Evolutionary conservation across 1,140 invertebrate genomes (phyloP).

Genomic region (Musca domestica): DNA sequence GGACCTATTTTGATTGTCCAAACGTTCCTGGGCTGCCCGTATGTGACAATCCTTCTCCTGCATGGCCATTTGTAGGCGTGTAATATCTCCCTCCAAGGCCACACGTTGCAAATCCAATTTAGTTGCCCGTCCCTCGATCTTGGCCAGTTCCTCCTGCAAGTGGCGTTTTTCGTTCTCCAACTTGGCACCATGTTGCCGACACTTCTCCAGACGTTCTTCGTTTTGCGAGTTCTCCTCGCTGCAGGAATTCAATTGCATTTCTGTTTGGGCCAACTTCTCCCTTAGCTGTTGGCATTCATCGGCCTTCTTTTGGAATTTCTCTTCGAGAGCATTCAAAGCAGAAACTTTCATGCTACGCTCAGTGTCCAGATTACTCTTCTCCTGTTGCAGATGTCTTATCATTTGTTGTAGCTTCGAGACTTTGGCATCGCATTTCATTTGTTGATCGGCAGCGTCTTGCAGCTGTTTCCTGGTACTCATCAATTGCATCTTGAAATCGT

Average conservation of each 20-base stretch:
- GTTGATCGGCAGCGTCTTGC: slow-evolving; percentile 67
- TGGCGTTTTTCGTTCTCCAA: slow-evolving; percentile 77
- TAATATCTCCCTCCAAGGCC: slow-evolving; percentile 82
- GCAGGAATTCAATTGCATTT: slow-evolving; percentile 67
- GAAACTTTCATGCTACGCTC: slow-evolving; percentile 71
- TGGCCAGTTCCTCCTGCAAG: slow-evolving; percentile 72
- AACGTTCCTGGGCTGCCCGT: slow-evolving; percentile 79
- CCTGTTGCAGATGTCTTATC: slow-evolving; percentile 69
- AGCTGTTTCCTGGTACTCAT: slow-evolving; percentile 68
- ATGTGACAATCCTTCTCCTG: slow-evolving; percentile 74
- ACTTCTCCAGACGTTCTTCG: slow-evolving; percentile 66
- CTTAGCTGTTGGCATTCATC: slow-evolving; percentile 73
- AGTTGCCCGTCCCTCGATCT: slow-evolving; percentile 75
- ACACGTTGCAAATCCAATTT: slow-evolving; percentile 82
- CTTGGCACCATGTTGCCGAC: slow-evolving; percentile 64
- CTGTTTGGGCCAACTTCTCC: slow-evolving; percentile 76
- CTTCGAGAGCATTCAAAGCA: slow-evolving; percentile 60
- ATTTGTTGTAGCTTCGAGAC: slow-evolving; percentile 62
- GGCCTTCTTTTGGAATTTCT: slow-evolving; percentile 74
- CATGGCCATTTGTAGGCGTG: slow-evolving; percentile 78
- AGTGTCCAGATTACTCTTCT: slow-evolving; percentile 70
- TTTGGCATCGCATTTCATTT: slow-evolving; percentile 69
- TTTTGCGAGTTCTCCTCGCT: slow-evolving; percentile 76
- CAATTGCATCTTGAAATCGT: slow-evolving; percentile 74
- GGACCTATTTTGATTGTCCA: slow-evolving; percentile 71